phyloP scores from a whole-genome alignment of 2,113 vertebrate genomes.

The Megaceryle torquata region DNA sequence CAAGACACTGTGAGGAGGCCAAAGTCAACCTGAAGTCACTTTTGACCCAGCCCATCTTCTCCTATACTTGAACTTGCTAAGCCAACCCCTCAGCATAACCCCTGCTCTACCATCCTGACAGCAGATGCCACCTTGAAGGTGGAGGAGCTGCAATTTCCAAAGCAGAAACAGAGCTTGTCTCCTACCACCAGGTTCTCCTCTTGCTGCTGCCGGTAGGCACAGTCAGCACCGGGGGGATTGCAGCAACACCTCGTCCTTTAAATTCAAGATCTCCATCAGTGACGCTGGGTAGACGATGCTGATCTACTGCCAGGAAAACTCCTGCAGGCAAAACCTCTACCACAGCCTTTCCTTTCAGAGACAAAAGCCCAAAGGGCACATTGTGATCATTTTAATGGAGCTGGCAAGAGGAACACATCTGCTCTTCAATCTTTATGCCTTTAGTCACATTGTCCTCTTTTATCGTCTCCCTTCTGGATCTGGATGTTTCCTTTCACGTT shows the following conservation, averaged over 20 bases:
- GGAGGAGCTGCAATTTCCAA: background rate
- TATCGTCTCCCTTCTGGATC: background rate
- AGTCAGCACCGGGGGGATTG: background rate
- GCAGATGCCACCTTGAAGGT: accelerated
- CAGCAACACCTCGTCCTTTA: background rate
- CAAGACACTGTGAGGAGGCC: background rate
- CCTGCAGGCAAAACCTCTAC: background rate
- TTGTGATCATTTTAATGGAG: background rate
- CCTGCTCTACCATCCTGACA: background rate
- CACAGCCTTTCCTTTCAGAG: background rate
- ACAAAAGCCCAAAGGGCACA: background rate
- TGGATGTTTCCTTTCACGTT: background rate
- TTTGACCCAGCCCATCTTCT: background rate
- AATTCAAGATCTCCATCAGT: background rate
- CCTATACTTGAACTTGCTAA: background rate
- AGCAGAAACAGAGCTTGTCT: background rate
- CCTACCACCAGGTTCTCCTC: background rate
- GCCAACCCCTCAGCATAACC: background rate
- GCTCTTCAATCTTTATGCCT: conserved; percentile 20
- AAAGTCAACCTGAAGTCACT: background rate
- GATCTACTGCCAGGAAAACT: background rate
- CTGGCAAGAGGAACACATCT: conserved; percentile 22
- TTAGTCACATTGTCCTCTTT: conserved; percentile 26
- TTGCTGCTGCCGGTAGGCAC: accelerated
- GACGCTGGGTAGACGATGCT: accelerated